Base-by-base conservation (phyloP, 2,797 vertebrate genomes). In the Bradypodion ventrale region DNA sequence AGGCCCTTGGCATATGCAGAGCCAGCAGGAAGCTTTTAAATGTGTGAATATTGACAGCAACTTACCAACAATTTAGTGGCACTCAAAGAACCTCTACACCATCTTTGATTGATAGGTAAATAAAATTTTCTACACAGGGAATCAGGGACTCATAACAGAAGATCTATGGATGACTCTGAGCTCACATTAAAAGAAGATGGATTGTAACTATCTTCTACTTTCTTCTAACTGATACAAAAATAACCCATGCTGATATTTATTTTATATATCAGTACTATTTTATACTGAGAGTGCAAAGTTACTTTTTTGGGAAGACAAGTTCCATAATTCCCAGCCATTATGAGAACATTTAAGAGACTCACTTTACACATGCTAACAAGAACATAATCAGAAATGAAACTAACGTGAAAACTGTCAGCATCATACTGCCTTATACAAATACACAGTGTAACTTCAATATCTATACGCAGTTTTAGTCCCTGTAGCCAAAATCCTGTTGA, bases 41-140 rank as follows among this genome's bases (percentile, higher is more conserved):
- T 85, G 83, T 90, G 86, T 88, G 65, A 75, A 68, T 89, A 91
- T 86, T 91, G 86, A 93, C 78, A 89, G 80, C 82, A 91, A 89
- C 90, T 93, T 92, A 82, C 88, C 91, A 82, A 93, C 88, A 89
- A 87, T 86, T 87, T 90, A 85, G 80, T 88, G 72, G 87, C 87
- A 81, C 80, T 92, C 87, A 92, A 78, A 77, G 13, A 78, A 84
- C 35, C 88, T 83, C 87, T 76, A 87, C 70, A 87, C 82, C 80
- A 86, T 85, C 89, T 93, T 89, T 84, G 87, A 94, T 81, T 75
- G 80, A 92, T 89, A 6, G 3, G 81, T 92, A 90, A 92, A 90
- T 79, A 88, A 75, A 90, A 92, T 84, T 75, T 87, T 89, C 85
- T 82, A 65, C 25, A 83, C 70, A 85, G 75, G 82, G 60, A 87